Conservation (phyloP, 2,888 invertebrate genomes). For the Operophtera brumata region DNA sequence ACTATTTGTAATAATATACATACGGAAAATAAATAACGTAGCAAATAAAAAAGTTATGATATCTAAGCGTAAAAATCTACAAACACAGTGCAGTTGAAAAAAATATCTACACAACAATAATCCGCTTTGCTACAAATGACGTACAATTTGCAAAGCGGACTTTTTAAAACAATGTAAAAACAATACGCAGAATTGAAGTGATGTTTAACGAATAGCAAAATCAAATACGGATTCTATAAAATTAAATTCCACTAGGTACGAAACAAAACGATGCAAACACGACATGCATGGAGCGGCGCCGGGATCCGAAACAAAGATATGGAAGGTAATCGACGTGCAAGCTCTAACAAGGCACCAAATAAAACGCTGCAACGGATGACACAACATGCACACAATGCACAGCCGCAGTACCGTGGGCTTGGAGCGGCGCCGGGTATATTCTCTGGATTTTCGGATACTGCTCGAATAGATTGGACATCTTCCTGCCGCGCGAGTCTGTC, state of each 20-base stretch:
- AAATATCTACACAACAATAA: slow-evolving; percentile 19
- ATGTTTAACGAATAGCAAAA: slow-evolving; percentile 37
- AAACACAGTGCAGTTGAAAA: slow-evolving; percentile 17
- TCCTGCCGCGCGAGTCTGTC: slow-evolving; percentile 68
- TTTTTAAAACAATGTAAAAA: slow-evolving; percentile 34
- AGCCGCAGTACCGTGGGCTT: slow-evolving; percentile 70
- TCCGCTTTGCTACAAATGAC: slow-evolving; percentile 22
- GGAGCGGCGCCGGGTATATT: slow-evolving; percentile 85
- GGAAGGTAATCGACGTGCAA: slow-evolving; percentile 58
- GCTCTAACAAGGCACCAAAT: slow-evolving; percentile 58
- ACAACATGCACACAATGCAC: slow-evolving; percentile 66
- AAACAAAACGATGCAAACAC: slow-evolving; percentile 61
- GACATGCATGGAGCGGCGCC: slow-evolving; percentile 68
- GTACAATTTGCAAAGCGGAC: slow-evolving; percentile 43
- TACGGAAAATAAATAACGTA: slow-evolving; percentile 10
- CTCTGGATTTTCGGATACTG: slow-evolving; percentile 88
- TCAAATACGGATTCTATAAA: slow-evolving; percentile 43
- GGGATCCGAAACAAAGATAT: slow-evolving; percentile 50
- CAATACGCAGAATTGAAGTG: slow-evolving; percentile 32
- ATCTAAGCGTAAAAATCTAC: slow-evolving; percentile 24
- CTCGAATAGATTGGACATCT: slow-evolving; percentile 86
- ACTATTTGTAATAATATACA: slow-evolving; percentile 4
- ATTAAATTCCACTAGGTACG: slow-evolving; percentile 50
- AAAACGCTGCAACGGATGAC: slow-evolving; percentile 51
- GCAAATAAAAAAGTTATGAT: slow-evolving; percentile 20